phyloP scores from a whole-genome alignment of 2,888 invertebrate genomes.

The Lochmaea capreae region DNA sequence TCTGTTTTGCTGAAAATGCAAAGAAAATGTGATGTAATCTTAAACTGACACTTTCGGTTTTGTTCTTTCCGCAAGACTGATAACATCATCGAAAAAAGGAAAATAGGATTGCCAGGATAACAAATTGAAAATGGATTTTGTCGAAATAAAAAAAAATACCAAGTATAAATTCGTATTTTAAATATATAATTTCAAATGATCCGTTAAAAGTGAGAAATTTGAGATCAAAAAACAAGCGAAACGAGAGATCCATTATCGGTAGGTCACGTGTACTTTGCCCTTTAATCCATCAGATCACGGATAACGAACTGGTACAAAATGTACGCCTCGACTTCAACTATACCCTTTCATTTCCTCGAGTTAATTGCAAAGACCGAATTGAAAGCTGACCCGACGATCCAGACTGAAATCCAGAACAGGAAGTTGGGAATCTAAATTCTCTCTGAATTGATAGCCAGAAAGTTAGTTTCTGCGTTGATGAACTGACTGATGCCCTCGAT shows the following conservation, averaged over 20 bases:
- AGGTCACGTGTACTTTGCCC: constrained; percentile 53
- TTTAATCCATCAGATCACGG: constrained; percentile 59
- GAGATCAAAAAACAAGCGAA: constrained; percentile 9
- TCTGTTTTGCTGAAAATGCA: neutral
- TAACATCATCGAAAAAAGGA: neutral
- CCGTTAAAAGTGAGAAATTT: constrained; percentile 8
- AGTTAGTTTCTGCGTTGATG: neutral
- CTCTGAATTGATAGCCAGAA: constrained; percentile 12
- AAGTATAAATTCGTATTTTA: neutral
- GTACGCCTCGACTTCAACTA: constrained; percentile 56
- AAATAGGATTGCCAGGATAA: neutral
- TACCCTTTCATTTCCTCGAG: constrained; percentile 60
- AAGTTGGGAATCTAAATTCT: constrained; percentile 20
- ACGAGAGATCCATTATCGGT: constrained; percentile 41
- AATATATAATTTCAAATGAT: constrained; percentile 1
- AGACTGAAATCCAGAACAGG: constrained; percentile 48
- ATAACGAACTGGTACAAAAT: constrained; percentile 57
- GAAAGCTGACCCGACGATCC: constrained; percentile 55
- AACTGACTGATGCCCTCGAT: neutral
- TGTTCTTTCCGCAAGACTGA: constrained; percentile 9
- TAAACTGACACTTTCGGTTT: constrained; percentile 7
- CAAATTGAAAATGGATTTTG: neutral
- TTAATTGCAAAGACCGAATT: constrained; percentile 56
- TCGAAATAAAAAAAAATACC: neutral
- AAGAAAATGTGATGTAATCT: constrained; percentile 13